Base-by-base conservation (phyloP, 2,888 invertebrate species). In the Seladonia tumulorum region DNA sequence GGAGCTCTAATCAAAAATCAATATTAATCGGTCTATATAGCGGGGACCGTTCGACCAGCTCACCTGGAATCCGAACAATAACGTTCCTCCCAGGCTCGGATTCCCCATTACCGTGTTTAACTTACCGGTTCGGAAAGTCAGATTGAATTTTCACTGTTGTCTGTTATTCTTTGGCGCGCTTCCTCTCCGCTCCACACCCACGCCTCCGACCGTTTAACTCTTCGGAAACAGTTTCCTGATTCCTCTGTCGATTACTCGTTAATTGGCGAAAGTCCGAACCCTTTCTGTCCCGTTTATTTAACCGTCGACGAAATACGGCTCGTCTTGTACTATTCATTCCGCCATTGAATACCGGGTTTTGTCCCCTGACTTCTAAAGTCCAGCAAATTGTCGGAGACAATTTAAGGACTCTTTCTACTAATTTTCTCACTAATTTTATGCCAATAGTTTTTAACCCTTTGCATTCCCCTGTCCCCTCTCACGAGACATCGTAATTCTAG, bases 51-150 rank as follows among this genome's bases (percentile, higher is more conserved):
- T 47, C 45, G 42, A 39, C 14, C 49, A 49, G 60, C 63, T 76
- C 42, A 16, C n/a, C 25, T 25, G 53, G 18, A 77, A 85, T 76
- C 39, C 4, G 10, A 42, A 75, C 49, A 47, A 53, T 25, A 71
- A 78, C 74, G 76, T 72, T 81, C 42, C n/a, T 22, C 42, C 16
- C 42, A 25, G 47, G 5, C 73, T 81, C 73, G 63, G 42, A 71
- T 76, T 87, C 85, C 60, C 39, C 72, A 78, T 75, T 82, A 77
- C 29, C 22, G 60, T 75, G 71, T 83, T 89, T 86, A 78, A 89
- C 79, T 86, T 75, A 25, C 42, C 49, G 29, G 45, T 73, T 63
- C 14, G 45, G 72, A 25, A 57, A 79, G 60, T 83, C 68, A 18
- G 74, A 85, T 89, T 74, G 79, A 87, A 75, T 85, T 79, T 81